Percentiles rank a stretch among this genome's conserved stretches.
Evolutionary conservation across 2,113 vertebrate genomes (phyloP).

Genomic region (Podiceps cristatus): DNA sequence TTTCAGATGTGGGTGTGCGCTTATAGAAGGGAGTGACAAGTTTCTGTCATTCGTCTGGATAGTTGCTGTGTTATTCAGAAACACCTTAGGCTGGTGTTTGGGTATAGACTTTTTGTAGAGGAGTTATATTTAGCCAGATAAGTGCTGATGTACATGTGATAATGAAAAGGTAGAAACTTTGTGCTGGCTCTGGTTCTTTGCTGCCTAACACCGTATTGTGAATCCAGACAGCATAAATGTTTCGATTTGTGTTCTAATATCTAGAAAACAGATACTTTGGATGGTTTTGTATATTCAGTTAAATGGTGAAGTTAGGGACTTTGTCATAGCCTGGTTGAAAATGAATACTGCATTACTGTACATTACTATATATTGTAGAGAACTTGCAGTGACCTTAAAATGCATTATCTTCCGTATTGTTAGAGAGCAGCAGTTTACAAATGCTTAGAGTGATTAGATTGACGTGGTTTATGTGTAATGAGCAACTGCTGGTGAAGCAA

Average conservation of each 20-base stretch:
- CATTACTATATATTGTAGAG: background rate
- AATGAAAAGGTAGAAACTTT: background rate
- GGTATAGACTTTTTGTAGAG: fast-evolving
- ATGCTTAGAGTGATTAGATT: constrained; percentile 16
- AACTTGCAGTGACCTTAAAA: background rate
- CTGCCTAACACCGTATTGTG: background rate
- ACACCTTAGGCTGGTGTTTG: background rate
- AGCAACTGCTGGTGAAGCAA: constrained; percentile 16
- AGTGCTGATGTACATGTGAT: fast-evolving
- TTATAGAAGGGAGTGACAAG: background rate
- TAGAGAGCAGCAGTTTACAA: constrained; percentile 10
- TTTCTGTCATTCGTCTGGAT: background rate
- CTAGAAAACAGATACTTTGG: background rate
- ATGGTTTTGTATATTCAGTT: background rate
- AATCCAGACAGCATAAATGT: background rate
- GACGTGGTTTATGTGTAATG: constrained; percentile 23
- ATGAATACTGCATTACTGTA: background rate
- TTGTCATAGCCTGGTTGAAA: background rate
- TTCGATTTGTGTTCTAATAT: background rate
- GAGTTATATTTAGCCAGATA: background rate
- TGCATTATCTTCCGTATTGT: background rate
- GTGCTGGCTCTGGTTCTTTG: background rate
- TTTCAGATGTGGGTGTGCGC: background rate
- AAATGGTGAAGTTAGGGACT: background rate
- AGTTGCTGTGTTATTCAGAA: background rate